A percentile compares a stretch with the other conserved stretches of the same genome.
Conservation (phyloP, 30 jellyfish, hydroid and myxozoan genomes). For the Pelagia noctiluca region DNA sequence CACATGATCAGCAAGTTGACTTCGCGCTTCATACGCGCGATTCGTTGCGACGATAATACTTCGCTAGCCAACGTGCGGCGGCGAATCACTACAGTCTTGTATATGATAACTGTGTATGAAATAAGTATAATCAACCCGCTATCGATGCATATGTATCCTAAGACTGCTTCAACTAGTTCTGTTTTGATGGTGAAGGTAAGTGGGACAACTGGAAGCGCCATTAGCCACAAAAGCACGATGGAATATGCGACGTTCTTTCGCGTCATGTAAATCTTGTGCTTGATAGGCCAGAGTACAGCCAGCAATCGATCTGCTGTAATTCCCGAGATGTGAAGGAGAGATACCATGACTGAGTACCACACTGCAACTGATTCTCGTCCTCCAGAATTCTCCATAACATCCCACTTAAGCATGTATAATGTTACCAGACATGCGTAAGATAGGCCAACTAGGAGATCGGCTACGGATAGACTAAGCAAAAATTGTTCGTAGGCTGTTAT, state of each 20-base stretch:
- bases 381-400: too few species aligned
- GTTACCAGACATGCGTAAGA: not conserved
- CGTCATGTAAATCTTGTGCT: not conserved
- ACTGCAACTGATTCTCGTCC: not conserved
- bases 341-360: not conserved
- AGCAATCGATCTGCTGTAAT: not conserved
- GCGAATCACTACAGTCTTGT: not conserved
- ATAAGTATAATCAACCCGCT: not conserved
- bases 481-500: slow-evolving; percentile 35
- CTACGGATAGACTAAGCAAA: slow-evolving; percentile 44
- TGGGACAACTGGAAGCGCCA: not conserved
- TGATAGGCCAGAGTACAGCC: not conserved
- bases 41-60: not conserved
- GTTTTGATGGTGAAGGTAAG: not conserved
- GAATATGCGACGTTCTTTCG: not conserved
- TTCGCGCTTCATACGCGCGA: not conserved
- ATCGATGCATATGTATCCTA: not conserved
- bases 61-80: not conserved
- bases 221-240: not conserved
- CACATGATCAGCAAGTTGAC: not conserved
- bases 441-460: slow-evolving; percentile 51
- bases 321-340: not conserved
- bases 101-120: not conserved
- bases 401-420: not conserved
- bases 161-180: not conserved